A percentile compares a stretch with the other conserved stretches of the same genome.
Conservation (phyloP, 1,140 invertebrate species). For the Nylanderia fulva region DNA sequence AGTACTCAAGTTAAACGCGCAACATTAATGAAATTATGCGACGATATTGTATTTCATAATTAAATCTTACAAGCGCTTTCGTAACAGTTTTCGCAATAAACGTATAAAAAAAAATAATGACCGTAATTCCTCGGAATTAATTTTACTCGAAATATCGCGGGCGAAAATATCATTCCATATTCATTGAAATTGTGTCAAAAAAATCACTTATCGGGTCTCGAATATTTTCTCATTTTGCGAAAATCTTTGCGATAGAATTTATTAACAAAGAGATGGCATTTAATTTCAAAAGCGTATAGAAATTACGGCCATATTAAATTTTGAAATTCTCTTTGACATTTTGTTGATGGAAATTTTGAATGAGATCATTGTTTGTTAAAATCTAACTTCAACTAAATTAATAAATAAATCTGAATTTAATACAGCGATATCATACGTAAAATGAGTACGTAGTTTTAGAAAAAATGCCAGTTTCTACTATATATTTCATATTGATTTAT, state of each 20-base stretch:
- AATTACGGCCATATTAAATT: background rate
- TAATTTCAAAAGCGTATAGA: background rate
- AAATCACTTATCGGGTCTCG: background rate
- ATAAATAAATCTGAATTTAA: background rate
- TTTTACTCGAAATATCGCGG: background rate
- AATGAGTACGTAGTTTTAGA: background rate
- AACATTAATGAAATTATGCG: constrained; percentile 42
- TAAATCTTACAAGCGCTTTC: background rate
- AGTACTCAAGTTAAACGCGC: background rate
- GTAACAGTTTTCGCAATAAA: background rate
- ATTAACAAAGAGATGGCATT: background rate
- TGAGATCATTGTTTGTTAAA: background rate
- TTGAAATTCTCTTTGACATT: background rate
- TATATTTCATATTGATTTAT: background rate
- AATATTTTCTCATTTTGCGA: background rate
- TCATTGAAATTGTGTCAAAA: background rate
- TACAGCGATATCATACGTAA: background rate
- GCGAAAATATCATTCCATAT: background rate
- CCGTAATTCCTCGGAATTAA: background rate
- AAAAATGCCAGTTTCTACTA: background rate
- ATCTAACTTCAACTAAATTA: background rate
- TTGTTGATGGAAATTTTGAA: background rate
- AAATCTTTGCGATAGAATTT: background rate
- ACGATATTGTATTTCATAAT: background rate
- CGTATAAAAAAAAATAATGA: constrained; percentile 7